Percentiles rank a stretch among this genome's conserved stretches.
Evolutionary conservation across 2,113 vertebrate species (phyloP).

Genomic region (Platanista minor): DNA sequence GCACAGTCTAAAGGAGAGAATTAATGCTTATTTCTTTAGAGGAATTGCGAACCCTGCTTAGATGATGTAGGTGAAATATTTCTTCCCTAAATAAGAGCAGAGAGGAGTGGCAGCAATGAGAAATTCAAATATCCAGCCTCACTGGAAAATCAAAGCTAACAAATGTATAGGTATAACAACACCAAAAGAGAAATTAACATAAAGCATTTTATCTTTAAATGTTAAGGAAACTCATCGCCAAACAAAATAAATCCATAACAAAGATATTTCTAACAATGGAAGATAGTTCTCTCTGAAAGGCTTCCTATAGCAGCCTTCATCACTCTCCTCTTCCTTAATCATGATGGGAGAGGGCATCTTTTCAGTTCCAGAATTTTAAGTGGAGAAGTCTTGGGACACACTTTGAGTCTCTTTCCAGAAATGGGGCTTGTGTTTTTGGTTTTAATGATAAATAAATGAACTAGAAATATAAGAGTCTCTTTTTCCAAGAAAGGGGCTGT

Average conservation of each 20-base stretch:
- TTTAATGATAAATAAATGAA: conserved; percentile 21
- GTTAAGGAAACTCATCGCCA: neutral
- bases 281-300: neutral
- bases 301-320: neutral
- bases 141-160: neutral
- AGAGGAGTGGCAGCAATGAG: neutral
- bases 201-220: neutral
- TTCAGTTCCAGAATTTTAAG: neutral
- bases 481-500: conserved; percentile 33
- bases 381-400: neutral
- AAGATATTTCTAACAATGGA: neutral
- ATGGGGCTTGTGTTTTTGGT: neutral
- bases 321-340: neutral
- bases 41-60: neutral
- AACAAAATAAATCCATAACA: neutral
- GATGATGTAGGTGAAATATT: neutral
- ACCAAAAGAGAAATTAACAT: neutral
- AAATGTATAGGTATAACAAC: neutral
- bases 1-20: neutral
- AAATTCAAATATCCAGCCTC: neutral
- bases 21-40: neutral
- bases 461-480: neutral
- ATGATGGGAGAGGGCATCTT: neutral
- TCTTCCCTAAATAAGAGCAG: neutral
- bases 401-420: neutral